Conservation (phyloP, 2,888 invertebrate species). For the Cremastobaeus sp. region DNA sequence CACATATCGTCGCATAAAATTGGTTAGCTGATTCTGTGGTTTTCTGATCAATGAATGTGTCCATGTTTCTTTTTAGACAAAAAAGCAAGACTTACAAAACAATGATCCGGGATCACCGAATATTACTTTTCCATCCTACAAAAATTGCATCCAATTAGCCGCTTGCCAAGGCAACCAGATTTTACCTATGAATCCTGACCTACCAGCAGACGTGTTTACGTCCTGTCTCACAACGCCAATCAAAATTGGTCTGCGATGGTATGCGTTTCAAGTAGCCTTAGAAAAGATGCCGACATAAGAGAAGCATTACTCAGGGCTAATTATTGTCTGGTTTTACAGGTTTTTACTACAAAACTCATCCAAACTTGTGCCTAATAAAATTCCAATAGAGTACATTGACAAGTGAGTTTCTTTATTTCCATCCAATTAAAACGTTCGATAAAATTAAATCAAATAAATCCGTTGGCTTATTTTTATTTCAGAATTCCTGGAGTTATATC, state of each 20-base stretch:
- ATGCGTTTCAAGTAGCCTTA: slow-evolving; percentile 51
- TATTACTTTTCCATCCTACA: slow-evolving; percentile 82
- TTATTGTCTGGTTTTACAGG: slow-evolving; percentile 70
- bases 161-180: slow-evolving; percentile 96
- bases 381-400: slow-evolving; percentile 92
- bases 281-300: too few relatives aligned
- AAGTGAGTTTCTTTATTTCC: slow-evolving; percentile 84
- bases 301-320: too few relatives aligned
- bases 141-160: slow-evolving; percentile 96
- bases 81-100: slow-evolving; percentile 74
- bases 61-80: slow-evolving; percentile 11
- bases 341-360: slow-evolving; percentile 92
- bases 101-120: slow-evolving; percentile 71
- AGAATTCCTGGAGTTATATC: slow-evolving; percentile 97
- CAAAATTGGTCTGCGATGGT: slow-evolving; percentile 95
- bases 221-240: slow-evolving; percentile 99
- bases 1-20: slow-evolving; percentile 1
- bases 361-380: slow-evolving; percentile 88
- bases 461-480: slow-evolving; percentile 6
- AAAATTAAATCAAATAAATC: too few relatives aligned
- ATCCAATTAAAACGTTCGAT: too few relatives aligned
- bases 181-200: slow-evolving; percentile 97
- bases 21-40: too few relatives aligned
- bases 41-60: slow-evolving; percentile 20
- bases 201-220: slow-evolving; percentile 98